Conservation (phyloP, 2,113 vertebrate species). For the Chroicocephalus ridibundus region DNA sequence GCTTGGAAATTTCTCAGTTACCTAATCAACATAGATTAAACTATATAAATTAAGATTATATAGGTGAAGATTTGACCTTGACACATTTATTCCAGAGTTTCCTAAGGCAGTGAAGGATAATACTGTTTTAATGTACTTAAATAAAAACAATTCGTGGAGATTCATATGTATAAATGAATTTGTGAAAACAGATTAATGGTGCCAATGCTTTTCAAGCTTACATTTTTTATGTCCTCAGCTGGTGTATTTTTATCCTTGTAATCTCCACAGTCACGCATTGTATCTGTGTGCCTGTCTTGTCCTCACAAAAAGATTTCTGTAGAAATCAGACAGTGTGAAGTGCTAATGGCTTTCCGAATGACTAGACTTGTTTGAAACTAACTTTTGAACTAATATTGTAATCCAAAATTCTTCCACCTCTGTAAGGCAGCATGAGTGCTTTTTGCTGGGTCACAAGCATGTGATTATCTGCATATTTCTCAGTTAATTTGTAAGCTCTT, state of each 20-base stretch:
- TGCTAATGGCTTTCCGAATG: not conserved
- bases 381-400: not conserved
- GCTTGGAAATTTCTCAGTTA: not conserved
- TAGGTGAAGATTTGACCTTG: not conserved
- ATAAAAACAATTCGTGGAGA: not conserved
- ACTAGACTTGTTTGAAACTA: not conserved
- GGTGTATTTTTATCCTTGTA: not conserved
- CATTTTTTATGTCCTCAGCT: not conserved
- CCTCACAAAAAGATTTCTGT: not conserved
- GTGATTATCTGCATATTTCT: not conserved
- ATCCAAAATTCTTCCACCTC: not conserved
- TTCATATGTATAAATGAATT: not conserved
- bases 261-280: not conserved
- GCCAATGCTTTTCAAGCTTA: not conserved
- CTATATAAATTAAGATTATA: not conserved
- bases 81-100: not conserved
- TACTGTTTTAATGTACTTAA: not conserved
- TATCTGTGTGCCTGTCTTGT: not conserved
- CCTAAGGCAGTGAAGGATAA: not conserved
- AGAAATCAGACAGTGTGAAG: not conserved
- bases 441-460: not conserved
- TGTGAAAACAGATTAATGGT: not conserved
- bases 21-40: not conserved
- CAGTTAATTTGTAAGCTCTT: not conserved
- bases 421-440: not conserved